These are phyloP conservation scores for Glyptemys insculpta DNA, from an alignment of 2,797 vertebrate genomes.

Conservation along the genomic window DNA sequence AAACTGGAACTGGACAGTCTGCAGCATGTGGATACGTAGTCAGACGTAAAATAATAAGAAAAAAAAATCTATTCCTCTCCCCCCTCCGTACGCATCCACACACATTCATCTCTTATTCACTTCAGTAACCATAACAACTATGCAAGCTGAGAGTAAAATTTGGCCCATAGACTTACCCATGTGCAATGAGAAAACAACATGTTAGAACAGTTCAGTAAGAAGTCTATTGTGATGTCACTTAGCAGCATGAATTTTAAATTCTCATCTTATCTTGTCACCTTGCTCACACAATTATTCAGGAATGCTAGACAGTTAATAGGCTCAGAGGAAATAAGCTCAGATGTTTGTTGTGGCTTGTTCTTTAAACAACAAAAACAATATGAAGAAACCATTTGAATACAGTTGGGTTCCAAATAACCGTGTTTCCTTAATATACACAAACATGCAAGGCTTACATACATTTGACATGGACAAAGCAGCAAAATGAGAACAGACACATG, in stretches of 20 bases:
- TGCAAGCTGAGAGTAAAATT: neutral
- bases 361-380: neutral
- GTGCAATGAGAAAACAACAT: neutral
- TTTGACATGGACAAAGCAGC: too few species aligned
- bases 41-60: neutral
- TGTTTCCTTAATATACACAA: neutral
- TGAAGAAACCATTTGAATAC: neutral
- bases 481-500: too few species aligned
- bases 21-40: neutral
- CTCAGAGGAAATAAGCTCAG: neutral
- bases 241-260: neutral
- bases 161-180: neutral
- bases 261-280: neutral
- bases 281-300: neutral
- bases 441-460: neutral
- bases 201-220: neutral
- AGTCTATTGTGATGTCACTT: neutral
- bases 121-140: neutral
- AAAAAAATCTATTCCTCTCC: neutral
- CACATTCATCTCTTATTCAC: neutral
- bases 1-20: neutral
- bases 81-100: neutral
- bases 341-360: neutral
- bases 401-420: neutral
- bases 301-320: neutral